Conservation (phyloP, 1,140 invertebrate genomes). For the Drosophila jambulina region DNA sequence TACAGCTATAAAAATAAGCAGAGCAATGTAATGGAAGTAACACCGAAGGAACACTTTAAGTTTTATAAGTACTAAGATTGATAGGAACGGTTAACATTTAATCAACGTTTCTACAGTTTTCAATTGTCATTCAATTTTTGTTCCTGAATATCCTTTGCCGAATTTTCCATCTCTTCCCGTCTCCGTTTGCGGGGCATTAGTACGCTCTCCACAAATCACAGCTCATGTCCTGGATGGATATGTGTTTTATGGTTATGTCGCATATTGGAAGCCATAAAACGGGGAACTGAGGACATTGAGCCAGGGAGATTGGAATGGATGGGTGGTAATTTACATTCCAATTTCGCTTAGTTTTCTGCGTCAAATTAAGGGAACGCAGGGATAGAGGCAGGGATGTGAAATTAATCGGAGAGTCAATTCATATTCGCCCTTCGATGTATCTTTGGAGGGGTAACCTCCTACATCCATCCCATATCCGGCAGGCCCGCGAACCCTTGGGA, state of each 20-base stretch:
- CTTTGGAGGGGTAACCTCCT: too few species aligned
- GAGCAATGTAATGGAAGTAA: not conserved
- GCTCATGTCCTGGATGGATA: too few species aligned
- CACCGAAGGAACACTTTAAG: not conserved
- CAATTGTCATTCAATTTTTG: too few species aligned
- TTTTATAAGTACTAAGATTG: too few species aligned
- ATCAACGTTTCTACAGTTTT: too few species aligned
- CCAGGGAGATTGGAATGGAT: slow-evolving; percentile 1
- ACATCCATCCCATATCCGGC: not conserved
- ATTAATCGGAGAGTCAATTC: slow-evolving; percentile 67
- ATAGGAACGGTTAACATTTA: too few species aligned
- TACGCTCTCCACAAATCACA: too few species aligned
- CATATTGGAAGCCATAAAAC: too few species aligned
- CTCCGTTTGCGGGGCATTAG: slow-evolving; percentile 8
- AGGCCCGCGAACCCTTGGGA: not conserved
- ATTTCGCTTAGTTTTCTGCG: slow-evolving; percentile 50
- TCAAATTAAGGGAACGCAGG: slow-evolving; percentile 33
- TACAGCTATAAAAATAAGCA: not conserved
- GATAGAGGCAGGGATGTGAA: not conserved
- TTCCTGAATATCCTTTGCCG: too few species aligned
- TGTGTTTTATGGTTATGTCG: too few species aligned
- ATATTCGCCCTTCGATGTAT: slow-evolving; percentile 59
- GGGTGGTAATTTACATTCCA: slow-evolving; percentile 63
- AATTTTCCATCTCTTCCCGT: too few species aligned
- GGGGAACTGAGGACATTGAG: too few species aligned